Evolutionary conservation across 2,888 invertebrate genomes (phyloP).

Genomic region (Morinoia aosen): DNA sequence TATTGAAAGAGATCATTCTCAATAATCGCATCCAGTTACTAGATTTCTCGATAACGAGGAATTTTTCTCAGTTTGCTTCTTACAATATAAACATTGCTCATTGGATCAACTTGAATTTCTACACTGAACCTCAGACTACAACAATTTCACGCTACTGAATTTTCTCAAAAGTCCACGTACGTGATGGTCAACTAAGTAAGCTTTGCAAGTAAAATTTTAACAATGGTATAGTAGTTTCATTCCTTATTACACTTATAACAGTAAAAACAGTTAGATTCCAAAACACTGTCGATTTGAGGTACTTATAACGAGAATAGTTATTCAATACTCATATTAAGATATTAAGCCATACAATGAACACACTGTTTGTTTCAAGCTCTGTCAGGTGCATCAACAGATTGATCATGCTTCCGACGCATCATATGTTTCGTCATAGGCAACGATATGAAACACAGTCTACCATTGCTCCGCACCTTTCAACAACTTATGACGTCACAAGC

Average conservation of each 20-base stretch:
- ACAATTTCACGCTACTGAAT: background rate
- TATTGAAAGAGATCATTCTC: too few relatives aligned
- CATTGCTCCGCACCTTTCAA: background rate
- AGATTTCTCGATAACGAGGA: too few relatives aligned
- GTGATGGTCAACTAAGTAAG: background rate
- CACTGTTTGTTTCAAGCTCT: background rate
- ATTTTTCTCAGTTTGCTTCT: too few relatives aligned
- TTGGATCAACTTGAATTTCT: background rate
- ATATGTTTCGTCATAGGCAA: background rate
- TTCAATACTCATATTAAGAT: background rate
- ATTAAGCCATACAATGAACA: background rate
- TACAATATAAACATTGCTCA: background rate
- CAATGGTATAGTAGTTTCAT: background rate
- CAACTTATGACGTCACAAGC: background rate
- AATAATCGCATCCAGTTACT: too few relatives aligned
- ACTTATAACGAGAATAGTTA: too few relatives aligned
- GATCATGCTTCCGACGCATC: background rate
- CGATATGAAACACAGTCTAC: background rate
- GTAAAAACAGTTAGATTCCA: too few relatives aligned
- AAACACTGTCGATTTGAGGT: too few relatives aligned
- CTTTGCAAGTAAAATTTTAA: background rate
- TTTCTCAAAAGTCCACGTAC: background rate
- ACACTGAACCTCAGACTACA: background rate
- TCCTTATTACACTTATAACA: background rate
- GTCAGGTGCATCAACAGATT: background rate